phyloP scores from a whole-genome alignment of 1,140 invertebrate genomes.

The Zaprionus lachaisei region DNA sequence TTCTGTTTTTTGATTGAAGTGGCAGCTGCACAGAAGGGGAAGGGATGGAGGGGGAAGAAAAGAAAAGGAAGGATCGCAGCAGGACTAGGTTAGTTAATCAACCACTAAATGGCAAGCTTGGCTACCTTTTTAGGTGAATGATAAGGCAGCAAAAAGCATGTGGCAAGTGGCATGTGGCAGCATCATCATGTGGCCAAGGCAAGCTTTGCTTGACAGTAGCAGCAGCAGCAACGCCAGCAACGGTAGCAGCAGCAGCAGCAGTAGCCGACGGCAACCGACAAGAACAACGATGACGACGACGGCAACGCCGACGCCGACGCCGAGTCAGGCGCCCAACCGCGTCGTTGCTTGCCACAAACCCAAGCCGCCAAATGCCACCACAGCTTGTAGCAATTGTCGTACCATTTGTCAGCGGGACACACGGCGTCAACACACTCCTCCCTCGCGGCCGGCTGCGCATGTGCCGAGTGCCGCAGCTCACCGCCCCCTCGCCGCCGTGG shows the following conservation, averaged over 20 bases:
- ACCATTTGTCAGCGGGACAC: constrained; percentile 81
- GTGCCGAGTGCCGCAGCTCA: constrained; percentile 39
- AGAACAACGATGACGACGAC: neutral
- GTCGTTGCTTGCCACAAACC: constrained; percentile 49
- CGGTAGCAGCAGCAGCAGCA: neutral
- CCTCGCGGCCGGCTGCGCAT: constrained; percentile 71
- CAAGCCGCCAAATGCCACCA: constrained; percentile 79
- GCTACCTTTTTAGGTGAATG: constrained; percentile 33
- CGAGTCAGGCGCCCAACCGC: constrained; percentile 56
- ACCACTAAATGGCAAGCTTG: constrained; percentile 61
- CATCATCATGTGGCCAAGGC: neutral
- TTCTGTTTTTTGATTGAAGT: constrained; percentile 30
- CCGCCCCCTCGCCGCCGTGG: constrained; percentile 28
- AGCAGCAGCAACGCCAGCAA: neutral
- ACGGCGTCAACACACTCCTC: constrained; percentile 77
- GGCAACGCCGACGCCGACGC: neutral
- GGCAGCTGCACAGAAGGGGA: neutral
- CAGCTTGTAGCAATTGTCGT: constrained; percentile 84
- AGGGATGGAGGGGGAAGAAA: neutral
- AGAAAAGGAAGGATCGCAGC: too few species aligned
- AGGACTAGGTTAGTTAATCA: constrained; percentile 55
- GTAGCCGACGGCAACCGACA: constrained; percentile 5
- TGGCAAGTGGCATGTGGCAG: constrained; percentile 18
- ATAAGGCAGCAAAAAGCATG: constrained; percentile 28
- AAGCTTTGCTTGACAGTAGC: constrained; percentile 5